Evolutionary conservation across 2,797 vertebrate species (phyloP).

Genomic region (Synaphobranchus kaupii): DNA sequence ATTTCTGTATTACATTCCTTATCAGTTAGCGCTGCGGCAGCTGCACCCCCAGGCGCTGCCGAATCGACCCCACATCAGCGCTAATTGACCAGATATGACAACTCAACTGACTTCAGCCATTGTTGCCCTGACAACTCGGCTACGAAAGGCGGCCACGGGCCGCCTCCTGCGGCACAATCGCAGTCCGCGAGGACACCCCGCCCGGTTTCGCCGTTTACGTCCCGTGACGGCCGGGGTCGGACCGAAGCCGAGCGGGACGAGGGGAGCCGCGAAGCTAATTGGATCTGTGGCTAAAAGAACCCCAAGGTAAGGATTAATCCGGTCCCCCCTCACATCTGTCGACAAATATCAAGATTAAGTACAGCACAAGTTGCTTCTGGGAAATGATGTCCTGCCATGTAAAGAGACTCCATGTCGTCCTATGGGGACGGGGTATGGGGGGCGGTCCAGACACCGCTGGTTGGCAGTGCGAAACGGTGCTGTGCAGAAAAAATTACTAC

Average conservation of each 20-base stretch:
- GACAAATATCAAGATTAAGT: neutral
- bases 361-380: neutral
- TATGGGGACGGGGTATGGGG: neutral
- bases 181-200: neutral
- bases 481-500: neutral
- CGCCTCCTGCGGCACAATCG: neutral
- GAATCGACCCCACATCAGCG: slow-evolving; percentile 3
- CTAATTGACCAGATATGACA: slow-evolving; percentile 17
- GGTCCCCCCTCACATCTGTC: neutral
- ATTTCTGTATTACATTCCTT: neutral
- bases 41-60: neutral
- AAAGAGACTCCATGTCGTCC: neutral
- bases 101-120: neutral
- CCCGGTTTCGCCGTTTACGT: neutral
- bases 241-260: too few relatives aligned
- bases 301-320: slow-evolving; percentile 10
- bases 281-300: slow-evolving; percentile 1
- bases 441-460: neutral
- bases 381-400: neutral
- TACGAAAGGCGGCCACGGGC: neutral
- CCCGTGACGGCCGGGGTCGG: neutral
- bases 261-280: neutral
- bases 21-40: neutral
- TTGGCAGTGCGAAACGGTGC: neutral
- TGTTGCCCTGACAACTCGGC: neutral